Conservation (phyloP, 2,113 vertebrate genomes). For the Deroptyus accipitrinus region DNA sequence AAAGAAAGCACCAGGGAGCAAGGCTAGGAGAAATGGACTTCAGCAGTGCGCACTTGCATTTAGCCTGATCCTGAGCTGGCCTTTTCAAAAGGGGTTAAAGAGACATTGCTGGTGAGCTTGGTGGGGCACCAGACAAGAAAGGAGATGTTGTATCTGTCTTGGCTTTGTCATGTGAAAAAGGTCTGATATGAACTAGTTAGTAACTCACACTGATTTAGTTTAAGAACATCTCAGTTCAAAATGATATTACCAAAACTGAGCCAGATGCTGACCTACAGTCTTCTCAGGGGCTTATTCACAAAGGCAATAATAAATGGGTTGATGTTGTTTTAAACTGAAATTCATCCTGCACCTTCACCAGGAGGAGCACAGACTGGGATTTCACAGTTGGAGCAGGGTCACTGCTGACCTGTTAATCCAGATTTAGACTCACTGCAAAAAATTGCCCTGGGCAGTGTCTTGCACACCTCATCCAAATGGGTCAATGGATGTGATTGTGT, state of each 20-base stretch:
- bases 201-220: neutral
- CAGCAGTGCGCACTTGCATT: neutral
- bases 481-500: fast-evolving
- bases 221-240: neutral
- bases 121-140: neutral
- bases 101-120: fast-evolving
- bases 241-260: neutral
- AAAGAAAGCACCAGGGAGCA: neutral
- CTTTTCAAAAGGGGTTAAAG: neutral
- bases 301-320: neutral
- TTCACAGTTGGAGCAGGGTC: neutral
- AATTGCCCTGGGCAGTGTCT: neutral
- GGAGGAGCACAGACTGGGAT: neutral
- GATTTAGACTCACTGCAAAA: fast-evolving
- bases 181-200: neutral
- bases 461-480: neutral
- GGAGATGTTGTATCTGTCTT: neutral
- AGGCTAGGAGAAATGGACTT: neutral
- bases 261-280: neutral
- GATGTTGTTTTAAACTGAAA: neutral
- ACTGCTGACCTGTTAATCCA: neutral
- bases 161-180: neutral
- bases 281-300: neutral
- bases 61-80: neutral
- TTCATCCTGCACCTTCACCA: neutral